Evolutionary conservation across 2,113 vertebrate genomes (phyloP).

Genomic region (Clarias magur): DNA sequence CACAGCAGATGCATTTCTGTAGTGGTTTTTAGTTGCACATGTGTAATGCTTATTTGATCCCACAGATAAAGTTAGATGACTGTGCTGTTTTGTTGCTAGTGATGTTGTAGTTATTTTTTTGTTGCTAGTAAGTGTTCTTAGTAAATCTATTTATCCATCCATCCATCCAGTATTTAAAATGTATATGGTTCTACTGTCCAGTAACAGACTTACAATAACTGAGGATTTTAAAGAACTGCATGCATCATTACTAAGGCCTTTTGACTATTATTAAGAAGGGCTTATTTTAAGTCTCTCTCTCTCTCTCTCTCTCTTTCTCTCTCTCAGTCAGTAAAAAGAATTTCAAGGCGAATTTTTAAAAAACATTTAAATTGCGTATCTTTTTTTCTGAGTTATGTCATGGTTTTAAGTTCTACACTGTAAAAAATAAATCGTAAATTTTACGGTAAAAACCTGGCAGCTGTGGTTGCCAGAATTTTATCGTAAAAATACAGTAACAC

Average conservation of each 20-base stretch:
- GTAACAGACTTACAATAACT: conserved; percentile 53
- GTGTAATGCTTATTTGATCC: neutral
- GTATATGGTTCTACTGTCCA: conserved; percentile 50
- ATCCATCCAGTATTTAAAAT: neutral
- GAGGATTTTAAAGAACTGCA: conserved; percentile 38
- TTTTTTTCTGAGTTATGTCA: neutral
- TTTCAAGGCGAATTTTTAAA: neutral
- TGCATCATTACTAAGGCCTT: conserved; percentile 47
- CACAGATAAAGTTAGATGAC: neutral
- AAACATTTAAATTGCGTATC: neutral
- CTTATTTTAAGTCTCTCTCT: conserved; percentile 6
- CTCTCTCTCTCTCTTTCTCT: neutral
- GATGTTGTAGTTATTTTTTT: too few species aligned
- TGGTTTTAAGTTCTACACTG: too few species aligned
- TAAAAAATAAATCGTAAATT: too few species aligned
- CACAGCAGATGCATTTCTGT: neutral
- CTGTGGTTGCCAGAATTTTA: too few species aligned
- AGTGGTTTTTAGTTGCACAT: neutral
- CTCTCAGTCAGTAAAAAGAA: neutral
- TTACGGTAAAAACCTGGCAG: too few species aligned
- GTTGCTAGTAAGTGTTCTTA: neutral
- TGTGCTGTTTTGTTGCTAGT: conserved; percentile 7
- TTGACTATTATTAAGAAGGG: neutral
- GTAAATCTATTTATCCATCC: neutral
- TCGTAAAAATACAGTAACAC: too few species aligned